Conservation (phyloP, 2,888 invertebrate species). For the Neria commutata region DNA sequence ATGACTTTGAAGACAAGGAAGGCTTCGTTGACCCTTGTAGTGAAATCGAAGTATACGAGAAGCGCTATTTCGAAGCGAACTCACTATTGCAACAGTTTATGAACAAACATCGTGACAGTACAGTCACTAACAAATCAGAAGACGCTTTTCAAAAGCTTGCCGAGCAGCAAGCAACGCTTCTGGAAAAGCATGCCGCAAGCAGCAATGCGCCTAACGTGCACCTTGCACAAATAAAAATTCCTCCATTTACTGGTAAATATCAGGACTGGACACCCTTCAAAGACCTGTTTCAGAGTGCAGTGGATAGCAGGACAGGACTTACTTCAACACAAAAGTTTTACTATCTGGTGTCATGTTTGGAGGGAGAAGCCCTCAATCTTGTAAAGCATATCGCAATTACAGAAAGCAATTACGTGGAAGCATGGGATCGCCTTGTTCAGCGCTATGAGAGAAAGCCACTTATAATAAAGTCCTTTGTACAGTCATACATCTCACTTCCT, state of each 20-base stretch:
- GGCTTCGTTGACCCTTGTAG: slow-evolving; percentile 9
- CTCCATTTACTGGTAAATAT: slow-evolving; percentile 14
- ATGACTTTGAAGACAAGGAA: background rate
- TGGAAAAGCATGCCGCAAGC: background rate
- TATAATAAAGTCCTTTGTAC: slow-evolving; percentile 7
- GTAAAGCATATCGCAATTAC: background rate
- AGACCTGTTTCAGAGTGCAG: slow-evolving; percentile 8
- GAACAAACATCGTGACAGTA: background rate
- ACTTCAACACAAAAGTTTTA: slow-evolving; percentile 9
- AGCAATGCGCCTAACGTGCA: background rate
- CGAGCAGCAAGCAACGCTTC: slow-evolving; percentile 10
- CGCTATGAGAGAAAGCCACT: slow-evolving; percentile 12
- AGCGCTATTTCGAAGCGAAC: slow-evolving; percentile 6
- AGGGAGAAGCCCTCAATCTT: background rate
- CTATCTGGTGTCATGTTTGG: slow-evolving; percentile 1
- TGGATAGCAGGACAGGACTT: background rate
- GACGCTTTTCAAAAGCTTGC: background rate
- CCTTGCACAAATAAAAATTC: slow-evolving; percentile 6
- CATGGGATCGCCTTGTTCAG: slow-evolving; percentile 12
- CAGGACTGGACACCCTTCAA: slow-evolving; percentile 17
- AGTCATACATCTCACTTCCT: slow-evolving; percentile 8
- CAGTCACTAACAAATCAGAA: background rate
- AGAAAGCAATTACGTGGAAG: background rate
- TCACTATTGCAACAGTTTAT: slow-evolving; percentile 1
- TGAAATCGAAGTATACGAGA: slow-evolving; percentile 5